These are phyloP conservation scores for Meriones psammophilus DNA, from an alignment of 2,797 vertebrate genomes.

Conservation along the genomic window DNA sequence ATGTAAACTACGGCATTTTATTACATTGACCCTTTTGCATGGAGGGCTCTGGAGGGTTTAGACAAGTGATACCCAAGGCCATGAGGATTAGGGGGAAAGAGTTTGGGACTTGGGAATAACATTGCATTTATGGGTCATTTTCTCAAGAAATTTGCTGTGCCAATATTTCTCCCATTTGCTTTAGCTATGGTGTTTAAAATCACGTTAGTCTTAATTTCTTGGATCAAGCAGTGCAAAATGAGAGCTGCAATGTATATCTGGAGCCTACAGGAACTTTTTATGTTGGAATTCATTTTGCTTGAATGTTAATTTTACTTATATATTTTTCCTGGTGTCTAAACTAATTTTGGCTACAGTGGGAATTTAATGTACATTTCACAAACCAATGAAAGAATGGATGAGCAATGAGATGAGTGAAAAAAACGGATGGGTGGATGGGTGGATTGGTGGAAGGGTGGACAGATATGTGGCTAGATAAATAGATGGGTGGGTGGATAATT, in stretches of 20 bases:
- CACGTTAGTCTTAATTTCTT: slow-evolving; percentile 48
- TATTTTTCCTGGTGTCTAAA: slow-evolving; percentile 55
- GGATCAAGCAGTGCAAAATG: slow-evolving; percentile 15
- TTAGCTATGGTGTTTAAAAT: slow-evolving; percentile 39
- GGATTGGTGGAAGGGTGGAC: too few relatives aligned
- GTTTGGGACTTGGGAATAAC: not conserved
- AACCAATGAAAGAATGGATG: slow-evolving; percentile 2
- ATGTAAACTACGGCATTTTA: not conserved
- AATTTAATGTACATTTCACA: slow-evolving; percentile 25
- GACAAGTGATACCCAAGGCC: not conserved
- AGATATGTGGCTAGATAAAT: not conserved
- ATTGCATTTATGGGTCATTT: not conserved
- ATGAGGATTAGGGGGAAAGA: not conserved
- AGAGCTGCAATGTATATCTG: not conserved
- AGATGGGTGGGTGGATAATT: too few relatives aligned
- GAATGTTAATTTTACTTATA: slow-evolving; percentile 61
- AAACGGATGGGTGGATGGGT: not conserved
- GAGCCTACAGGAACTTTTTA: slow-evolving; percentile 45
- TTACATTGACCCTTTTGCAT: not conserved
- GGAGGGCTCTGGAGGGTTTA: not conserved
- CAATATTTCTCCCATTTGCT: not conserved
- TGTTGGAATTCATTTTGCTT: slow-evolving; percentile 67
- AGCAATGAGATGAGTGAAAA: not conserved
- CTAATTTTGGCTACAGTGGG: slow-evolving; percentile 37
- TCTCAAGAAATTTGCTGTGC: not conserved